Evolutionary conservation across 2,113 vertebrate species (phyloP).

Genomic region (Catharus minimus): DNA sequence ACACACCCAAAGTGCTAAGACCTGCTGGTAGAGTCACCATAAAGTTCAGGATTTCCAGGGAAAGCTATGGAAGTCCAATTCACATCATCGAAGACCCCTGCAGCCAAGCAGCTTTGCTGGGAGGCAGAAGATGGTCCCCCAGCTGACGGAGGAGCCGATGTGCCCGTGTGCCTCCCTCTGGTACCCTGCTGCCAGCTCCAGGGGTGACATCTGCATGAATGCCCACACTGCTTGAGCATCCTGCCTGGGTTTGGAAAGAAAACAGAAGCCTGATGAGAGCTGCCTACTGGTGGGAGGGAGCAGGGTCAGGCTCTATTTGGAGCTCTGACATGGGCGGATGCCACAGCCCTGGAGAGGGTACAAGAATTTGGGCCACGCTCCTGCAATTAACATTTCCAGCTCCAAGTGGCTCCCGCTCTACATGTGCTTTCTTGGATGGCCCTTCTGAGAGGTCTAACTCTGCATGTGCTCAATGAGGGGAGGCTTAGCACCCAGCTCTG

Average conservation of each 20-base stretch:
- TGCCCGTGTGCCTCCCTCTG: neutral
- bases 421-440: conserved; percentile 45
- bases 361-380: conserved; percentile 40
- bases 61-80: neutral
- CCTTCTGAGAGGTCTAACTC: conserved; percentile 46
- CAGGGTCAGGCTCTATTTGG: conserved; percentile 34
- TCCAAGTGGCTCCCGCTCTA: conserved; percentile 1
- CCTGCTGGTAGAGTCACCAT: neutral
- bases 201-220: neutral
- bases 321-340: conserved; percentile 14
- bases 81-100: neutral
- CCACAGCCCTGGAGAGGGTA: neutral
- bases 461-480: neutral
- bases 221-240: neutral
- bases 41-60: neutral
- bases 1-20: neutral
- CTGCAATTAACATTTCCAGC: conserved; percentile 59
- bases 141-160: rapidly evolving
- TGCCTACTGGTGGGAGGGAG: neutral
- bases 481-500: conserved; percentile 31
- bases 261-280: neutral
- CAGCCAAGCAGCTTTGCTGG: neutral
- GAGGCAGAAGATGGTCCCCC: neutral
- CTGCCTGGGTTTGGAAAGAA: conserved; percentile 26
- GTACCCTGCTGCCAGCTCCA: neutral